Percentiles rank a stretch among this genome's conserved stretches.
These are phyloP conservation scores for Hemichromis elongatus DNA, from an alignment of 2,113 vertebrate species.

Conservation along the genomic window DNA sequence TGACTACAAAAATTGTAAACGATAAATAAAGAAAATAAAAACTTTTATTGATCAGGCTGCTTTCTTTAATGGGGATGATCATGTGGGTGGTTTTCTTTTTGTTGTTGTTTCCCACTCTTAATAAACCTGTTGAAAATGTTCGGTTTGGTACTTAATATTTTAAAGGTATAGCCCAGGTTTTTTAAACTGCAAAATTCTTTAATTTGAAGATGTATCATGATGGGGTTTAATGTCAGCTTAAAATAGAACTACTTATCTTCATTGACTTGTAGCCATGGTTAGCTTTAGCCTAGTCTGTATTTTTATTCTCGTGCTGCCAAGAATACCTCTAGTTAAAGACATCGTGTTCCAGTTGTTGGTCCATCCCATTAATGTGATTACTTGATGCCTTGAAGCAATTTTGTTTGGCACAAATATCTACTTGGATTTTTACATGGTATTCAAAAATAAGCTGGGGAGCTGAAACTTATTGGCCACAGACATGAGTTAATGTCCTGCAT, in stretches of 20 bases:
- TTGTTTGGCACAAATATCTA: background rate
- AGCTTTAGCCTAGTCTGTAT: background rate
- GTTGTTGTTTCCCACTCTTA: background rate
- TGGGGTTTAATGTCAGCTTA: too few relatives aligned
- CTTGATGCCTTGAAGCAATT: background rate
- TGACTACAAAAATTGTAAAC: constrained; percentile 68
- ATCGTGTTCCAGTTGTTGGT: background rate
- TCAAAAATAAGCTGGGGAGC: background rate
- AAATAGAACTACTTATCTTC: background rate
- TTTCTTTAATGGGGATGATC: background rate
- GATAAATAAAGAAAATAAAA: constrained; percentile 68
- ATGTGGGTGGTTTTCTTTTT: background rate
- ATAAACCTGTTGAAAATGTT: background rate
- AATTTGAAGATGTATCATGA: too few relatives aligned
- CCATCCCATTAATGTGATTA: background rate
- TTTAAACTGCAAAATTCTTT: too few relatives aligned
- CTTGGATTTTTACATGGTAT: background rate
- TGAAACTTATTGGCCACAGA: background rate
- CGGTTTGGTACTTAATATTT: too few relatives aligned
- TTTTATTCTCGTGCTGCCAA: background rate
- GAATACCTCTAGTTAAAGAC: background rate
- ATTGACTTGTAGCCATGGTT: background rate
- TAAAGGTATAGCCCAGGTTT: too few relatives aligned
- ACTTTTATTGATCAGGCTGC: background rate
- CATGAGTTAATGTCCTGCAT: background rate